These are phyloP conservation scores for Chalcosyrphus nemorum DNA, from an alignment of 2,888 invertebrate species.

Conservation along the genomic window DNA sequence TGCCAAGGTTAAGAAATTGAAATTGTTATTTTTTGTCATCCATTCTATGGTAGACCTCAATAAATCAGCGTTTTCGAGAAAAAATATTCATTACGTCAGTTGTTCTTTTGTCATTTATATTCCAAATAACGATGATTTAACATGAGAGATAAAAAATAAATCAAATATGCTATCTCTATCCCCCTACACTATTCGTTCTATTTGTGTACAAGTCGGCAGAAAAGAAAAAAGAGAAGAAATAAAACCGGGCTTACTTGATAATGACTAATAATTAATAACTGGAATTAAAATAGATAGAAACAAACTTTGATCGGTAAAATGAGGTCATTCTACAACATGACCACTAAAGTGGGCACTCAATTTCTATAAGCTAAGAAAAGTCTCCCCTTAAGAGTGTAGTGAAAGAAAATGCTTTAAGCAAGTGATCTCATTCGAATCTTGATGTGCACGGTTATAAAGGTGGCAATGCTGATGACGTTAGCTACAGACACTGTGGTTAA, in stretches of 20 bases:
- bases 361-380: conserved; percentile 11
- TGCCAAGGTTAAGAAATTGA: neutral
- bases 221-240: neutral
- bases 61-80: neutral
- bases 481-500: conserved; percentile 15
- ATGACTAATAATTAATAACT: conserved; percentile 39
- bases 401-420: conserved; percentile 20
- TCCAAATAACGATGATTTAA: conserved; percentile 26
- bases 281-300: conserved; percentile 6
- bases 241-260: conserved; percentile 1
- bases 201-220: neutral
- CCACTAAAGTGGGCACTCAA: conserved; percentile 1
- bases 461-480: conserved; percentile 30
- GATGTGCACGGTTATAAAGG: conserved; percentile 18
- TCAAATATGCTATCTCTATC: neutral
- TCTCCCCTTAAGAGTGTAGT: neutral
- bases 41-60: neutral
- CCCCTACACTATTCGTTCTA: conserved; percentile 1
- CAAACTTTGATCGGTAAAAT: conserved; percentile 27
- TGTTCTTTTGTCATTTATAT: conserved; percentile 4
- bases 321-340: conserved; percentile 20
- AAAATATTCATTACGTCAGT: conserved; percentile 23
- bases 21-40: neutral
- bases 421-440: conserved; percentile 41
- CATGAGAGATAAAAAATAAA: neutral